These are phyloP conservation scores for Ranitomeya imitator DNA, from an alignment of 2,113 vertebrate genomes.

Conservation along the genomic window DNA sequence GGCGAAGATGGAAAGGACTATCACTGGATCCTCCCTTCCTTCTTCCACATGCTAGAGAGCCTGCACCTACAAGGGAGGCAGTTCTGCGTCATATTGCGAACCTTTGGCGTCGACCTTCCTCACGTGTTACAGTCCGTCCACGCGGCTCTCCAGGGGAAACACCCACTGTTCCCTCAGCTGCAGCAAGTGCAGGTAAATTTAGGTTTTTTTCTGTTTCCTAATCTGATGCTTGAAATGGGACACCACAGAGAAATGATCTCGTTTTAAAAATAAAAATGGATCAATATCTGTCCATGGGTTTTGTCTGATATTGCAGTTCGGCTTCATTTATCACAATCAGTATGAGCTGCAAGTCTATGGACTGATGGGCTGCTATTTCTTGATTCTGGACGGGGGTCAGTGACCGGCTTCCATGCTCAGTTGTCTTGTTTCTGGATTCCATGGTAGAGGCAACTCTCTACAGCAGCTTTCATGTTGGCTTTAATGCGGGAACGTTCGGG, in stretches of 20 bases:
- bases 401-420: no score
- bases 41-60: conserved; percentile 81
- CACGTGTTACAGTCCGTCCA: conserved; percentile 69
- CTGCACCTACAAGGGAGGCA: conserved; percentile 70
- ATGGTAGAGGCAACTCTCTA: no score
- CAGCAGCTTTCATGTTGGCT: no score
- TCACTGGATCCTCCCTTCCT: conserved; percentile 86
- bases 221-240: background rate
- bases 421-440: no score
- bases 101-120: conserved; percentile 82
- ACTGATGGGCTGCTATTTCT: no score
- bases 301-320: no score
- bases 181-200: conserved; percentile 66
- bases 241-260: no score
- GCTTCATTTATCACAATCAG: no score
- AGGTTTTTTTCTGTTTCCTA: background rate
- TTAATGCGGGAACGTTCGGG: no score
- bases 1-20: conserved; percentile 74
- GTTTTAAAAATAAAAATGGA: no score
- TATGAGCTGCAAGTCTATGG: background rate
- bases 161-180: conserved; percentile 81
- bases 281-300: no score
- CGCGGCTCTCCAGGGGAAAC: conserved; percentile 74
- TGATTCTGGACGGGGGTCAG: no score
- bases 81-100: conserved; percentile 81